Evolutionary conservation across 2,113 vertebrate genomes (phyloP), one percentile per base, ranked within the genome.

Genomic region (Cichladusa arquata): DNA sequence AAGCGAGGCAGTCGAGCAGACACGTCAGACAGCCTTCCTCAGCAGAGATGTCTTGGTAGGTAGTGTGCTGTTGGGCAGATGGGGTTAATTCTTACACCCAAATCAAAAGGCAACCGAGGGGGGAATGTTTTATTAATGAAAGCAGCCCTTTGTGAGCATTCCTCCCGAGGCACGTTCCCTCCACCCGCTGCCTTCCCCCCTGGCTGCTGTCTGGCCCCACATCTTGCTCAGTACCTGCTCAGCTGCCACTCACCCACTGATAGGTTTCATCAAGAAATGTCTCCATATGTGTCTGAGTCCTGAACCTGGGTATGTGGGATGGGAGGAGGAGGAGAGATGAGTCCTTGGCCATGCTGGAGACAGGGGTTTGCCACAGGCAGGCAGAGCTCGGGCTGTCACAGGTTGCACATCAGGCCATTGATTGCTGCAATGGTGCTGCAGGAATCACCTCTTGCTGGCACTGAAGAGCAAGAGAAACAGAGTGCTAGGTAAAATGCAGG

Each of bases 61-160:
- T 97, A 93, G 93, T 2, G 1, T 92, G 90, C 92, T 90, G 92
- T 91, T 96, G 95, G 93, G 88, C 95, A 97, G 94, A 96, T 96
- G 92, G 96, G 95, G 95, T 97, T 96, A 97, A 97, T 95, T 95
- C 93, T 96, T 96, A 96, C 95, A 94, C 95, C 96, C 95, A 97
- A 97, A 97, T 97, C 93, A 97, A 95, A 96, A 96, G 95, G 92
- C 92, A 38, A 96, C 92, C 5, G 85, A 94, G 95, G 92, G 96
- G 93, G 95, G 93, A 97, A 97, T 97, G 96, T 95, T 96, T 97
- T 97, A 97, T 96, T 97, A 97, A 96, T 97, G 95, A 96, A 96
- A 97, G 93, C 95, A 96, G 90, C 94, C 96, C 94, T 96, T 96
- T 96, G 95, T 95, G 93, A 96, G 95, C 90, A 92, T 96, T 97